Conservation (phyloP, 1,140 invertebrate species). For the Drosophila kohkoa region DNA sequence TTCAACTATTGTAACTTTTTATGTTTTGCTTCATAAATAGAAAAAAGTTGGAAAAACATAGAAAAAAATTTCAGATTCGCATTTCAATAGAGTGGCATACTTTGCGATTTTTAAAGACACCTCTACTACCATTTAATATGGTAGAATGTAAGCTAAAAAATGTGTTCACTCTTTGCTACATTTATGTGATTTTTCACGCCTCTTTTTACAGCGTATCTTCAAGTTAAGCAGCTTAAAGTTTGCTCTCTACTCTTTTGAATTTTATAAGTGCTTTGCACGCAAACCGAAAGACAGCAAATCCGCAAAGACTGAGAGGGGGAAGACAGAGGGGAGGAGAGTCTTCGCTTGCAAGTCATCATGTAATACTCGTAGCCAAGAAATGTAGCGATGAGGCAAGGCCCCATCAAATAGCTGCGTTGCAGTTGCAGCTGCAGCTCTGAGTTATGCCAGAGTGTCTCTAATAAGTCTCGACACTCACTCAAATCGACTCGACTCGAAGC, state of each 20-base stretch:
- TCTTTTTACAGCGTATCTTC: conserved; percentile 13
- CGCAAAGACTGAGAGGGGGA: not conserved
- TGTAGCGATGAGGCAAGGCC: conserved; percentile 75
- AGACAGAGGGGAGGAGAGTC: not conserved
- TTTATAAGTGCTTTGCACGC: conserved; percentile 42
- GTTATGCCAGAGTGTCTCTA: conserved; percentile 47
- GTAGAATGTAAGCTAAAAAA: too few relatives aligned
- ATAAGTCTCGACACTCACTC: conserved; percentile 36
- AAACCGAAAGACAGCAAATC: conserved; percentile 25
- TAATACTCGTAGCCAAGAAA: conserved; percentile 69
- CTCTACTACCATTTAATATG: too few relatives aligned
- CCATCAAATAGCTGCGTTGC: not conserved
- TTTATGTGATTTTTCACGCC: too few relatives aligned
- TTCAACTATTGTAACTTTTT: too few relatives aligned
- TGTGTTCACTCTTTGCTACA: too few relatives aligned
- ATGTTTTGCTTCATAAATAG: too few relatives aligned
- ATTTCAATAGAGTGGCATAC: too few relatives aligned
- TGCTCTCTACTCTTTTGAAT: conserved; percentile 6
- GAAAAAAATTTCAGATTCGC: too few relatives aligned
- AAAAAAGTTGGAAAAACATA: too few relatives aligned
- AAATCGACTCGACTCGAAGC: not conserved
- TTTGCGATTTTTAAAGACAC: too few relatives aligned
- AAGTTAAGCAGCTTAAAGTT: not conserved
- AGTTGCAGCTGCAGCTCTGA: conserved; percentile 8
- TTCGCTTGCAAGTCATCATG: conserved; percentile 76